Conservation (phyloP, 2,113 vertebrate species). For the Gambusia holbrooki region DNA sequence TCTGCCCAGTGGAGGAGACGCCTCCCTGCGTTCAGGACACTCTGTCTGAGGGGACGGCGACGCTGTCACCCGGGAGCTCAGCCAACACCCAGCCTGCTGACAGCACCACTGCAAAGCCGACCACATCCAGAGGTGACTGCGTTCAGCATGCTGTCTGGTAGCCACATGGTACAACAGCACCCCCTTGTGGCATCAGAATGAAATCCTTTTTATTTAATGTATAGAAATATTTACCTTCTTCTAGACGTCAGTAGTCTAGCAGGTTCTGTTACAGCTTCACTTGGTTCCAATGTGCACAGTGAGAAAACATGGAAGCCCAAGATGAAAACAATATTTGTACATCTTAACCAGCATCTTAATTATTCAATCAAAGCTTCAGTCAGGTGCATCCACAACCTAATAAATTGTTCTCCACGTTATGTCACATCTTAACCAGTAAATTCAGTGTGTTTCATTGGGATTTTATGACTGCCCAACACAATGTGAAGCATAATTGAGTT, state of each 20-base stretch:
- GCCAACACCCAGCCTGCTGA: slow-evolving; percentile 67
- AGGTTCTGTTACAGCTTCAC: not conserved
- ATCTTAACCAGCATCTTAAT: too few species aligned
- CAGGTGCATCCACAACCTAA: too few species aligned
- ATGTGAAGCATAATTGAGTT: too few species aligned
- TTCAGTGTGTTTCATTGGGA: too few species aligned
- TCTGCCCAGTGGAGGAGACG: slow-evolving; percentile 95
- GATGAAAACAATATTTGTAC: too few species aligned
- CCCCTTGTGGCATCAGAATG: slow-evolving; percentile 16
- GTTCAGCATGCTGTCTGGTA: slow-evolving; percentile 14
- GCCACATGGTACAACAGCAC: slow-evolving; percentile 15
- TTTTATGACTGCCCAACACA: too few species aligned
- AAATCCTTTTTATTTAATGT: slow-evolving; percentile 15
- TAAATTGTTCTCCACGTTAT: too few species aligned
- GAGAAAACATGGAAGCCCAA: too few species aligned
- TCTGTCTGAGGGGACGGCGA: slow-evolving; percentile 71
- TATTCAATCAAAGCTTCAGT: too few species aligned
- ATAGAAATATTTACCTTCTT: too few species aligned
- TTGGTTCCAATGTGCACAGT: not conserved
- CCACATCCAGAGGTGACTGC: slow-evolving; percentile 85
- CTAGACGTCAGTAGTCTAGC: not conserved
- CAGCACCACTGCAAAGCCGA: slow-evolving; percentile 73
- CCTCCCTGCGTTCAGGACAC: slow-evolving; percentile 78
- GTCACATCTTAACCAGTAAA: too few species aligned
- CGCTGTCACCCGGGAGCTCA: slow-evolving; percentile 73